A percentile compares a stretch with the other conserved stretches of the same genome.
Evolutionary conservation across 2,888 invertebrate genomes (phyloP).

Genomic region (Drosophila austrosaltans): DNA sequence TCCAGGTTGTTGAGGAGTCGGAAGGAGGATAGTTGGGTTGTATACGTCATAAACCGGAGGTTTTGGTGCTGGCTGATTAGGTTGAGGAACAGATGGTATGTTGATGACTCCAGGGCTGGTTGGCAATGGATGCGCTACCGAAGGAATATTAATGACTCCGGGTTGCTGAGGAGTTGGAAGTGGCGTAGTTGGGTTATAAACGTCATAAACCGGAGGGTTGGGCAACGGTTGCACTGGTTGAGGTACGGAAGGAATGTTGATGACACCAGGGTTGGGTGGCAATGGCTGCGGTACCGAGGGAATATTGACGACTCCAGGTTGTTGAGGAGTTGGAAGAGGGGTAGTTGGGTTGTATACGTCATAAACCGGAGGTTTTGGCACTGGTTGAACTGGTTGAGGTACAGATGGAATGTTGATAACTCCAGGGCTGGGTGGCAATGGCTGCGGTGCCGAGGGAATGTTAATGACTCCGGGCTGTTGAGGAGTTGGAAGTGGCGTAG

Average conservation of each 20-base stretch:
- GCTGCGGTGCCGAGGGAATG: slow-evolving; percentile 9
- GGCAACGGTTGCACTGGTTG: slow-evolving; percentile 25
- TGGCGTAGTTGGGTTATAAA: slow-evolving; percentile 14
- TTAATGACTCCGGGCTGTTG: slow-evolving; percentile 9
- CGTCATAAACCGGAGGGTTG: slow-evolving; percentile 23
- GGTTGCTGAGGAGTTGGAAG: slow-evolving; percentile 4
- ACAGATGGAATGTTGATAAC: slow-evolving; percentile 32
- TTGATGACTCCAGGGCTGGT: slow-evolving; percentile 27
- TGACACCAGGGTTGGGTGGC: neutral
- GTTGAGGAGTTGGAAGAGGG: slow-evolving; percentile 7
- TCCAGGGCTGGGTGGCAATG: slow-evolving; percentile 18
- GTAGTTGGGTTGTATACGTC: slow-evolving; percentile 54
- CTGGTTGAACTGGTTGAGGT: slow-evolving; percentile 56
- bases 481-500: slow-evolving; percentile 4
- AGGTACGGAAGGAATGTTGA: slow-evolving; percentile 10
- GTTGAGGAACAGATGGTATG: slow-evolving; percentile 31
- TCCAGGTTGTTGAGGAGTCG: slow-evolving; percentile 13
- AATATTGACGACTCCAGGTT: slow-evolving; percentile 36
- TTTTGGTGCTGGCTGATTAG: slow-evolving; percentile 72
- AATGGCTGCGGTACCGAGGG: slow-evolving; percentile 17
- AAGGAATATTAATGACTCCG: slow-evolving; percentile 3
- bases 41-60: slow-evolving; percentile 52
- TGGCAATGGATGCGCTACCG: slow-evolving; percentile 8
- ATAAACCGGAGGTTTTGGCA: slow-evolving; percentile 58
- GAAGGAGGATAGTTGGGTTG: slow-evolving; percentile 23